Evolutionary conservation across 2,888 invertebrate species (phyloP).

Genomic region (Apodemia mormo): DNA sequence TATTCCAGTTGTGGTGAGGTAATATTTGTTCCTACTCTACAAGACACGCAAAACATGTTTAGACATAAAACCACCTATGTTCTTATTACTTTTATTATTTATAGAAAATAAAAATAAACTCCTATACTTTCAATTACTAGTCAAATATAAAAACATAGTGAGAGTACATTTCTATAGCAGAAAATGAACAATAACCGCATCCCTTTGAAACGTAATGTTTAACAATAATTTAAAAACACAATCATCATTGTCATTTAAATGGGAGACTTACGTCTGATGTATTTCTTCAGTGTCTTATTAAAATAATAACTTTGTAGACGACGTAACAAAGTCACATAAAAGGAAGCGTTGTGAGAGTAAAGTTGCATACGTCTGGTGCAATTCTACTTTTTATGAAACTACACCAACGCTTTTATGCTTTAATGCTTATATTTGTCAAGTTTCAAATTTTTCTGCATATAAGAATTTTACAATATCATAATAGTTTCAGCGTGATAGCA

Average conservation of each 20-base stretch:
- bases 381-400: background rate
- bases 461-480: no score
- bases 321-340: slow-evolving; percentile 1
- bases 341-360: background rate
- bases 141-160: background rate
- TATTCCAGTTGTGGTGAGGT: no score
- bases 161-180: background rate
- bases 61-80: no score
- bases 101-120: no score
- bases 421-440: background rate
- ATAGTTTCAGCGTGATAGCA: no score
- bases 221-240: no score
- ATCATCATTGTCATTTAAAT: background rate
- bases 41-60: no score
- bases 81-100: no score
- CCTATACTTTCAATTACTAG: no score
- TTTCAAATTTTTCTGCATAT: background rate
- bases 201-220: background rate
- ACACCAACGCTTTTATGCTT: slow-evolving; percentile 4
- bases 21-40: no score
- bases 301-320: slow-evolving; percentile 5
- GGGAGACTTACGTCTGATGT: background rate
- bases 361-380: background rate
- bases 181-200: background rate
- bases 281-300: slow-evolving; percentile 2